Evolutionary conservation across 2,888 invertebrate genomes (phyloP).

Genomic region (Cephus pulcher): DNA sequence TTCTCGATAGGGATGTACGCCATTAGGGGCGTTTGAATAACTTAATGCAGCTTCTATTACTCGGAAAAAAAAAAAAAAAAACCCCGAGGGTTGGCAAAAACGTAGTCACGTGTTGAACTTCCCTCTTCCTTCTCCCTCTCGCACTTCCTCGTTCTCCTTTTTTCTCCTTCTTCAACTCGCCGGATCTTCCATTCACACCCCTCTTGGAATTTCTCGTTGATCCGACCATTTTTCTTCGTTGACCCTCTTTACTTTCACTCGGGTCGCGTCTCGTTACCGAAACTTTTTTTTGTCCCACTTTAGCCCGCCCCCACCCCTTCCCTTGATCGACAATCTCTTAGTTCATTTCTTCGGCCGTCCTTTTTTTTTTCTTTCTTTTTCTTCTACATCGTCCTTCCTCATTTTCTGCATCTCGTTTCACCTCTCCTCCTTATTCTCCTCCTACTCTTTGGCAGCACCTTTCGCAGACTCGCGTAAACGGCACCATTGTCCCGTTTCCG

Average conservation of each 20-base stretch:
- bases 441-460: neutral
- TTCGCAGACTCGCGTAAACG: neutral
- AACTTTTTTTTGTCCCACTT: neutral
- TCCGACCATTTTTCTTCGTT: neutral
- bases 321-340: neutral
- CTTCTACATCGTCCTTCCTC: neutral
- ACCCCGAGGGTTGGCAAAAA: neutral
- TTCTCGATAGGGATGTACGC: neutral
- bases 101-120: neutral
- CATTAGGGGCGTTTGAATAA: neutral
- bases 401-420: neutral
- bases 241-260: neutral
- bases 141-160: neutral
- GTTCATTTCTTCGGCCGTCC: neutral
- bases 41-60: neutral
- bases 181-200: neutral
- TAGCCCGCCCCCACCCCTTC: neutral
- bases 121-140: neutral
- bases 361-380: neutral
- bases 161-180: neutral
- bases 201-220: neutral
- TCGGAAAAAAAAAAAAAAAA: neutral
- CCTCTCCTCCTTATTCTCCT: neutral
- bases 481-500: neutral
- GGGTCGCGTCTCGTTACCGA: conserved; percentile 2